These are phyloP conservation scores for Cyclargus thomasi DNA, from an alignment of 1,140 invertebrate genomes.

Conservation along the genomic window DNA sequence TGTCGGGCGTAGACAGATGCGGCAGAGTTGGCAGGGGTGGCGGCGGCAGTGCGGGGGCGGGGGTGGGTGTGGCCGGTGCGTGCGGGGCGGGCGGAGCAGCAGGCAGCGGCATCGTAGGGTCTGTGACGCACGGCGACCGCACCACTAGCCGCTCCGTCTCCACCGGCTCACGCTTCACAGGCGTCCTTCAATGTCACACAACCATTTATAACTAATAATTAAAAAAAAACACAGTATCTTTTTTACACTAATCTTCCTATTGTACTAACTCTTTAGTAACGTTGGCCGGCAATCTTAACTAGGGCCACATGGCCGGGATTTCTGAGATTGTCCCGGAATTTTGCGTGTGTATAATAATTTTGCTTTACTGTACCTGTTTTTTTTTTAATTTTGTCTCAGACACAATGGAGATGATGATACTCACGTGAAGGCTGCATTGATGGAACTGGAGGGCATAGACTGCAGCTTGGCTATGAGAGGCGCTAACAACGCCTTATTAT, in stretches of 20 bases:
- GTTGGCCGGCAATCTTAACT: no score
- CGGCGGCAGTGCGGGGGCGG: conserved; percentile 29
- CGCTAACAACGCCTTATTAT: conserved; percentile 65
- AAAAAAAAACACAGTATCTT: no score
- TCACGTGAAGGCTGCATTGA: conserved; percentile 60
- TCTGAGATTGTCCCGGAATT: no score
- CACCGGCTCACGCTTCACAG: conserved; percentile 52
- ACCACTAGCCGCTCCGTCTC: conserved; percentile 43
- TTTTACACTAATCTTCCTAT: no score
- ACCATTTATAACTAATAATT: no score
- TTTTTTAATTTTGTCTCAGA: no score
- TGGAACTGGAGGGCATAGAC: conserved; percentile 46
- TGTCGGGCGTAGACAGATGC: conserved; percentile 50
- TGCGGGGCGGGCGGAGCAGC: conserved; percentile 30
- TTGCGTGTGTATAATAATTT: no score
- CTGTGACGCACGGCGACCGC: conserved; percentile 64
- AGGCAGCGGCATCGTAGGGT: conserved; percentile 56
- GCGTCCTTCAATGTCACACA: conserved; percentile 38
- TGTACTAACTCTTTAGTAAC: no score
- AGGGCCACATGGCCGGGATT: no score
- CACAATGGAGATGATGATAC: conserved; percentile 25
- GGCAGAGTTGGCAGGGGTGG: conserved; percentile 27
- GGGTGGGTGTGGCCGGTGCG: conserved; percentile 30
- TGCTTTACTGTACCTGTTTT: no score
- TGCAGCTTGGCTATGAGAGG: conserved; percentile 67